phyloP scores from a whole-genome alignment of 2,797 vertebrate species.

The Scarus forsteni region DNA sequence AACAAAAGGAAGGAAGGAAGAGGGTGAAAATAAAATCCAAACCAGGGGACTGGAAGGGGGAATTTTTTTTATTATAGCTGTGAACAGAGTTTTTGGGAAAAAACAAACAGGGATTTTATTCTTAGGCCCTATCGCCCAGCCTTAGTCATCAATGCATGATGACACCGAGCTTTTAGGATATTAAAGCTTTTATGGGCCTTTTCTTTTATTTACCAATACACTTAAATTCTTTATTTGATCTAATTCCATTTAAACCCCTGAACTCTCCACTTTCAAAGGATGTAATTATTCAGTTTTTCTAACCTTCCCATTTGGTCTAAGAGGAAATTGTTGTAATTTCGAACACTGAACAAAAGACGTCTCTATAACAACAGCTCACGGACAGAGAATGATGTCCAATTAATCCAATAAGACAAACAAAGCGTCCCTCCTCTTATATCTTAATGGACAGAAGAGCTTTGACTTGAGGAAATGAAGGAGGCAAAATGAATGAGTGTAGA shows the following conservation, averaged over 20 bases:
- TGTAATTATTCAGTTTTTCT: not conserved
- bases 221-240: not conserved
- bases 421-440: not conserved
- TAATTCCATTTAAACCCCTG: not conserved
- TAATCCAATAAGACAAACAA: slow-evolving; percentile 1
- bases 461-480: slow-evolving; percentile 27
- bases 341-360: not conserved
- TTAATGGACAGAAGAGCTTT: not conserved
- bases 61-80: no score
- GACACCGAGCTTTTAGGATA: no score
- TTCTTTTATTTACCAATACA: no score
- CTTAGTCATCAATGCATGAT: no score
- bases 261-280: no score
- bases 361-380: not conserved
- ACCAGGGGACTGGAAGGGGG: no score
- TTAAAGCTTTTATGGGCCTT: no score
- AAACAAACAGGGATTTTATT: no score
- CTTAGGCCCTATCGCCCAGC: no score
- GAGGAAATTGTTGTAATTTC: not conserved
- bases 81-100: no score
- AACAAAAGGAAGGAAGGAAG: no score
- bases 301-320: not conserved
- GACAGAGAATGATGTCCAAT: slow-evolving; percentile 2
- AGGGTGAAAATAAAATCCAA: no score
- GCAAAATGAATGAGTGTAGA: slow-evolving; percentile 32